Conservation (phyloP, 2,888 invertebrate genomes). For the Imbricaverruca yamaguchii region DNA sequence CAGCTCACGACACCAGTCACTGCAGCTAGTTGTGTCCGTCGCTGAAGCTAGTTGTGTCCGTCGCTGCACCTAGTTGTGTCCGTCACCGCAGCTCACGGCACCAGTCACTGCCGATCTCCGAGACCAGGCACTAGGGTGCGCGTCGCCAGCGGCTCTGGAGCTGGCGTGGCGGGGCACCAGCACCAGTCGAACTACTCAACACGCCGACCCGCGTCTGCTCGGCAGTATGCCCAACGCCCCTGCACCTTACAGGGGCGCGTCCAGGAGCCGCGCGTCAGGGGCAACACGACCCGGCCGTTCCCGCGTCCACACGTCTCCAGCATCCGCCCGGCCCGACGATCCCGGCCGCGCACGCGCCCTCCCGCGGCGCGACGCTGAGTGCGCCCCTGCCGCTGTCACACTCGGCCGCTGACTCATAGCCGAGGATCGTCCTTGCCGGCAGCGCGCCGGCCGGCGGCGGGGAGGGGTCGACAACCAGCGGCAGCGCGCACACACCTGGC, state of each 20-base stretch:
- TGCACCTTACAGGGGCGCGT: conserved; percentile 14
- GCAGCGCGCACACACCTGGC: background rate
- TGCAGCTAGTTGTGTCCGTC: no score
- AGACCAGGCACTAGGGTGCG: no score
- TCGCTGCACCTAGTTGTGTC: no score
- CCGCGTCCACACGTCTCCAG: no score
- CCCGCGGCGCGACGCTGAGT: background rate
- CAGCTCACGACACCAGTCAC: no score
- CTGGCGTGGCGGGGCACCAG: no score
- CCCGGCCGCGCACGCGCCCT: background rate
- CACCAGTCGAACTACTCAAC: no score
- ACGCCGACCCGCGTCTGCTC: no score
- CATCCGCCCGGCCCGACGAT: background rate
- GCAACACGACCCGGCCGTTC: background rate
- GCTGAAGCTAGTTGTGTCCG: no score
- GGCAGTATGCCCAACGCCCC: background rate
- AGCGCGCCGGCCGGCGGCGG: background rate
- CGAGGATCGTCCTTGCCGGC: background rate
- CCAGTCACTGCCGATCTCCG: no score
- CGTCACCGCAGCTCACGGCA: no score
- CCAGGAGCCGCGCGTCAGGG: background rate
- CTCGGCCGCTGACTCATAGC: conserved; percentile 4
- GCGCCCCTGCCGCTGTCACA: conserved; percentile 10
- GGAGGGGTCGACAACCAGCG: background rate
- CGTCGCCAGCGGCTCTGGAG: no score